Percentiles rank a stretch among this genome's conserved stretches.
phyloP scores from a whole-genome alignment of 2,888 invertebrate species.

The Dryomyza anilis region DNA sequence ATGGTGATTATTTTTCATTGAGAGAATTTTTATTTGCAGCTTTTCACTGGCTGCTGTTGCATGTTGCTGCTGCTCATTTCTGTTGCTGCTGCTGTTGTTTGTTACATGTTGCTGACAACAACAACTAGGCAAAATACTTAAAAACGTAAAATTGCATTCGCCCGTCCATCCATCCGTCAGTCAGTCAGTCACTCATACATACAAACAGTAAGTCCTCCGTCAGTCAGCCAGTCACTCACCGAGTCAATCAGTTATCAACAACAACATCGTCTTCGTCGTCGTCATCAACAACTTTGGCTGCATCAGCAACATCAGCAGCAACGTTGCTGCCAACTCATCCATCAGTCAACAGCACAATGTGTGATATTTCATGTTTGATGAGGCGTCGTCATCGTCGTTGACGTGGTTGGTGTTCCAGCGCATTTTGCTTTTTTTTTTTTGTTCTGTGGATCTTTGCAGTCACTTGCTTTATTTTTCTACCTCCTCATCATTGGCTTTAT shows the following conservation, averaged over 20 bases:
- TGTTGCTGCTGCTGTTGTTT: conserved; percentile 1
- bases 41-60: not conserved
- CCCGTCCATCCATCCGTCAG: conserved; percentile 29
- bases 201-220: too few species aligned
- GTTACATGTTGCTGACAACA: not conserved
- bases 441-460: not conserved
- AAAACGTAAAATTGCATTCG: conserved; percentile 1
- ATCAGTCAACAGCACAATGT: conserved; percentile 37
- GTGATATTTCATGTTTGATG: conserved; percentile 33
- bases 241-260: conserved; percentile 28
- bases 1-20: conserved; percentile 60
- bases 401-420: not conserved
- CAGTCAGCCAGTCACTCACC: not conserved
- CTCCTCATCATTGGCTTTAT: not conserved
- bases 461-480: not conserved
- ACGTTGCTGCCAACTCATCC: conserved; percentile 11
- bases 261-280: conserved; percentile 21
- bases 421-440: not conserved
- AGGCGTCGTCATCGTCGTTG: conserved; percentile 12
- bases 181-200: too few species aligned
- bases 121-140: not conserved
- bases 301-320: conserved; percentile 7
- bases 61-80: not conserved
- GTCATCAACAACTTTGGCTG: conserved; percentile 10
- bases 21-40: conserved; percentile 35